Percentiles rank a stretch among this genome's conserved stretches.
Conservation (phyloP, 1,140 invertebrate species). For the Dreissena rostriformis region DNA sequence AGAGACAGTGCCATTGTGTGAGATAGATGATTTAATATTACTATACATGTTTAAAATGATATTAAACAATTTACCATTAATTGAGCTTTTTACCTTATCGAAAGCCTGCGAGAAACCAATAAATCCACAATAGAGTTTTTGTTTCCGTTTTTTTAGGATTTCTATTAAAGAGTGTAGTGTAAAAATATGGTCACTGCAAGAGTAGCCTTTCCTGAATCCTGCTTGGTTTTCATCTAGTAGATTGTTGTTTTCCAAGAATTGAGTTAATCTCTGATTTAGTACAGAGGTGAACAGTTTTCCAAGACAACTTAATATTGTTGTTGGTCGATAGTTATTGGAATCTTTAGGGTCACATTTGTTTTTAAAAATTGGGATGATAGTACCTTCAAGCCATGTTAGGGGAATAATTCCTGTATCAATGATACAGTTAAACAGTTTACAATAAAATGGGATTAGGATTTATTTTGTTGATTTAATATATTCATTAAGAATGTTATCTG, state of each 20-base stretch:
- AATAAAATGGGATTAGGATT: neutral
- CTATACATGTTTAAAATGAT: slow-evolving; percentile 49
- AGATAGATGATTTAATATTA: slow-evolving; percentile 20
- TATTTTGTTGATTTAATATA: slow-evolving; percentile 15
- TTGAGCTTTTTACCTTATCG: slow-evolving; percentile 32
- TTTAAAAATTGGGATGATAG: slow-evolving; percentile 22
- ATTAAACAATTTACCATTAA: slow-evolving; percentile 27
- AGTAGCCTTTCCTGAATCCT: slow-evolving; percentile 25
- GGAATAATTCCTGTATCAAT: slow-evolving; percentile 9
- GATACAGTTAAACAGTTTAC: slow-evolving; percentile 14
- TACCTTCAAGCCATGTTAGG: slow-evolving; percentile 24
- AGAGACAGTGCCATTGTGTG: neutral
- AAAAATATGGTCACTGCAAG: slow-evolving; percentile 22
- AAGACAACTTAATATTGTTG: slow-evolving; percentile 6
- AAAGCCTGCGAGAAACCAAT: slow-evolving; percentile 41
- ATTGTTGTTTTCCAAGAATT: neutral
- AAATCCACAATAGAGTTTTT: slow-evolving; percentile 37
- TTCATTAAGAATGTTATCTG: slow-evolving; percentile 31
- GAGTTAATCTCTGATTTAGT: slow-evolving; percentile 2
- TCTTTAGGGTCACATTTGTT: slow-evolving; percentile 9
- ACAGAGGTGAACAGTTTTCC: slow-evolving; percentile 28
- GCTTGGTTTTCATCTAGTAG: slow-evolving; percentile 14
- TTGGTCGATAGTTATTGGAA: neutral
- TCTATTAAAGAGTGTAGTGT: slow-evolving; percentile 12
- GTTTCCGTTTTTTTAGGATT: slow-evolving; percentile 22